Conservation (phyloP, 1,140 invertebrate species). For the Mizuhopecten yessoensis region DNA sequence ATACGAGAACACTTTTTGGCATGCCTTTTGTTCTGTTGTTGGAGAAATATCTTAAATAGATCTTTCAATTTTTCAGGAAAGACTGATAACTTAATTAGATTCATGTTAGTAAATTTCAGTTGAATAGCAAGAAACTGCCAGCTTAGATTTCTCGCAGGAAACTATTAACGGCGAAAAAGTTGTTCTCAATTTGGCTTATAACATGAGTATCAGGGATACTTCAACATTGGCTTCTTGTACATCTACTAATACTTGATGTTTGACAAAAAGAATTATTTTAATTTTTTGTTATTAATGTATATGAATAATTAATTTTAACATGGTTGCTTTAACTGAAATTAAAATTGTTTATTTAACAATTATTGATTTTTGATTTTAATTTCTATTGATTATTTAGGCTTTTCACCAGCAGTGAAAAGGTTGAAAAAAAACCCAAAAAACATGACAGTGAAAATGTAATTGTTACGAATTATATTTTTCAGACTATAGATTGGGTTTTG, state of each 20-base stretch:
- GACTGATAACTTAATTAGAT: not conserved
- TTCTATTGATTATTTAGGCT: not conserved
- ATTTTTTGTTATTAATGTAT: not conserved
- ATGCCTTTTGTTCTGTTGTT: not conserved
- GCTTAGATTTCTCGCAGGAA: not conserved
- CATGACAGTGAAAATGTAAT: not conserved
- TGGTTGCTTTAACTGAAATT: not conserved
- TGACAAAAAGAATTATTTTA: not conserved
- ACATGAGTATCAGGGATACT: not conserved
- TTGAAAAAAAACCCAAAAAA: no score
- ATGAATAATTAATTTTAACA: not conserved
- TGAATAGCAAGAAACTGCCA: not conserved
- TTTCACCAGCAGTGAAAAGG: not conserved
- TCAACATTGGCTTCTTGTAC: not conserved
- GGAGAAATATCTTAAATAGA: not conserved
- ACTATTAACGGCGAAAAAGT: slow-evolving; percentile 45
- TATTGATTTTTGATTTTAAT: not conserved
- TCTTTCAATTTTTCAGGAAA: slow-evolving; percentile 14
- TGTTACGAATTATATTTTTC: slow-evolving; percentile 65
- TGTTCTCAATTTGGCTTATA: slow-evolving; percentile 57
- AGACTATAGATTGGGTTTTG: slow-evolving; percentile 91
- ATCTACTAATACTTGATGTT: slow-evolving; percentile 4
- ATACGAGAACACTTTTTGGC: slow-evolving; percentile 1
- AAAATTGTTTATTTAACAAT: not conserved
- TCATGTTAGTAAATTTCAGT: not conserved